Conservation (phyloP, 1,140 invertebrate species). For the Yoshiicerus persimilis region DNA sequence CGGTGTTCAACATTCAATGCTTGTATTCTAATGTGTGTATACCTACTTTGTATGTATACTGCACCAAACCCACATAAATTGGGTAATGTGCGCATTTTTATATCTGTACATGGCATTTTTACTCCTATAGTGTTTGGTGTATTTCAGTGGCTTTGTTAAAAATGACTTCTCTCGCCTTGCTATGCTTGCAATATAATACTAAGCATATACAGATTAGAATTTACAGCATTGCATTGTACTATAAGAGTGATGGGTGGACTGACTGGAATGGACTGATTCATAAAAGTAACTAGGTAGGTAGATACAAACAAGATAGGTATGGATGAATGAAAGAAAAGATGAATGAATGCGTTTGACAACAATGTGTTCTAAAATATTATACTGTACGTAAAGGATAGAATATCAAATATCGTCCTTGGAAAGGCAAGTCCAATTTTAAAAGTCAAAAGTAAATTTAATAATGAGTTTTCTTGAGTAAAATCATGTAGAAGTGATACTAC, state of each 20-base stretch:
- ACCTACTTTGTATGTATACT: not conserved
- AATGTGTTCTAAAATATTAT: not conserved
- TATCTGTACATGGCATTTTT: no score
- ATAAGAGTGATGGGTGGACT: not conserved
- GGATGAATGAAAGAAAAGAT: not conserved
- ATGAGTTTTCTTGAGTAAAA: constrained; percentile 1
- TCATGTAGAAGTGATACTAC: not conserved
- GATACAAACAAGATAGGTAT: not conserved
- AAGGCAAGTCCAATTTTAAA: not conserved
- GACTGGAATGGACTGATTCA: constrained; percentile 1
- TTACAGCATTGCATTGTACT: no score
- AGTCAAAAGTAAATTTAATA: not conserved
- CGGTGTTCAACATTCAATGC: not conserved
- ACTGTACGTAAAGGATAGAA: not conserved
- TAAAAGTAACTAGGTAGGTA: not conserved
- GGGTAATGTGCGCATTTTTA: not conserved
- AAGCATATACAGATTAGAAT: not conserved
- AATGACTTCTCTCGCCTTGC: not conserved
- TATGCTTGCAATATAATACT: not conserved
- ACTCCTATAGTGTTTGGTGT: no score
- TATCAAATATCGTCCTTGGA: not conserved
- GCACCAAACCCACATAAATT: not conserved
- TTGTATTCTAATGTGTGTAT: not conserved
- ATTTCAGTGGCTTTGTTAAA: not conserved
- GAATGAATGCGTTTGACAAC: not conserved